These are phyloP conservation scores for Hemistola chrysoprasaria DNA, from an alignment of 2,888 invertebrate species.

Conservation along the genomic window DNA sequence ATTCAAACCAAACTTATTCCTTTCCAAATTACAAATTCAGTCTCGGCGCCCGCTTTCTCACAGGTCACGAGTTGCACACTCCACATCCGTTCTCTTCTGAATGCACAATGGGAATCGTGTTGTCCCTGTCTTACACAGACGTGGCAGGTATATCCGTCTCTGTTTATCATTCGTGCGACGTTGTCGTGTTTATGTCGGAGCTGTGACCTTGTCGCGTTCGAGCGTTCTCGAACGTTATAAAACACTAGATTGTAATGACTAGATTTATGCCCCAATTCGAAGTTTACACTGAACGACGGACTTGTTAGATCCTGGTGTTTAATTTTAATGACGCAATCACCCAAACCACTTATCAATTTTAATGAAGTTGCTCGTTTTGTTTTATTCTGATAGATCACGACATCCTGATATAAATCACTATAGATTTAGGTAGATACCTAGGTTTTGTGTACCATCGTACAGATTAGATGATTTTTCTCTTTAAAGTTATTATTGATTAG, in stretches of 20 bases:
- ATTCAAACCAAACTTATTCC: slow-evolving; percentile 33
- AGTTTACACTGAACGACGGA: no score
- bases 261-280: no score
- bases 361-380: no score
- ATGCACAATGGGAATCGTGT: slow-evolving; percentile 64
- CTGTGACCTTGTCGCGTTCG: slow-evolving; percentile 68
- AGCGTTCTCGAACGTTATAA: slow-evolving; percentile 25
- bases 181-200: slow-evolving; percentile 51
- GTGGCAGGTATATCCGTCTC: slow-evolving; percentile 34
- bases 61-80: slow-evolving; percentile 72
- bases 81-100: slow-evolving; percentile 73
- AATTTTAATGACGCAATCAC: neutral
- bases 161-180: slow-evolving; percentile 50
- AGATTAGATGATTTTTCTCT: no score
- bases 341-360: neutral
- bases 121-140: slow-evolving; percentile 45
- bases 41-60: slow-evolving; percentile 67
- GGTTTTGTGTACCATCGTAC: no score
- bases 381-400: no score
- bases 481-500: no score
- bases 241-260: neutral
- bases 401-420: no score
- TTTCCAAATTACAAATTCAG: slow-evolving; percentile 72
- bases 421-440: no score
- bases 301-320: slow-evolving; percentile 10